Conservation (phyloP, 1,140 invertebrate genomes). For the Teleopsis dalmanni region DNA sequence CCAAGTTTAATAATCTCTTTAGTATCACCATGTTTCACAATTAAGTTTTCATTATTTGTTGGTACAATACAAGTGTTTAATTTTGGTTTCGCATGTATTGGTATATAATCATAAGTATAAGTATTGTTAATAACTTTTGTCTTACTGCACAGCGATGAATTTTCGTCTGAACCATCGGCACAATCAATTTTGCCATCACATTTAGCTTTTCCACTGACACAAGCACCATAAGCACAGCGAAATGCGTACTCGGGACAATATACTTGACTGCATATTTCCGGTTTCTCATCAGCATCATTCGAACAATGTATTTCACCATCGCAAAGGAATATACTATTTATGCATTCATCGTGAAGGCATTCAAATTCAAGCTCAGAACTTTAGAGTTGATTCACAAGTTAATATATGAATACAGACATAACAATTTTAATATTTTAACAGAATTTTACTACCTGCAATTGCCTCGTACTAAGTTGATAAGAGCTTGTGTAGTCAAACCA, state of each 20-base stretch:
- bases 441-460: constrained; percentile 1
- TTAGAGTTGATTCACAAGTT: neutral
- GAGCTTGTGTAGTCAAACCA: too few species aligned
- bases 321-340: constrained; percentile 42
- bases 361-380: neutral
- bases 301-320: constrained; percentile 60
- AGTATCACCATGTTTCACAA: too few species aligned
- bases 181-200: constrained; percentile 59
- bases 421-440: neutral
- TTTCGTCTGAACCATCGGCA: constrained; percentile 57
- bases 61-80: too few species aligned
- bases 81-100: too few species aligned
- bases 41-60: too few species aligned
- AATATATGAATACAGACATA: neutral
- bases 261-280: constrained; percentile 29
- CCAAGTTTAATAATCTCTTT: too few species aligned
- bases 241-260: constrained; percentile 46
- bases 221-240: constrained; percentile 55
- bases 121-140: too few species aligned
- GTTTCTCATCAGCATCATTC: constrained; percentile 56
- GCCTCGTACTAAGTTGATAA: too few species aligned
- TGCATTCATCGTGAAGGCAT: constrained; percentile 4
- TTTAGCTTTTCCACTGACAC: constrained; percentile 47
- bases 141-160: constrained; percentile 24
- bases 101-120: too few species aligned